Evolutionary conservation across 1,140 invertebrate genomes (phyloP), one percentile per base, ranked within the genome.

Genomic region (Leptoteleia sp.): DNA sequence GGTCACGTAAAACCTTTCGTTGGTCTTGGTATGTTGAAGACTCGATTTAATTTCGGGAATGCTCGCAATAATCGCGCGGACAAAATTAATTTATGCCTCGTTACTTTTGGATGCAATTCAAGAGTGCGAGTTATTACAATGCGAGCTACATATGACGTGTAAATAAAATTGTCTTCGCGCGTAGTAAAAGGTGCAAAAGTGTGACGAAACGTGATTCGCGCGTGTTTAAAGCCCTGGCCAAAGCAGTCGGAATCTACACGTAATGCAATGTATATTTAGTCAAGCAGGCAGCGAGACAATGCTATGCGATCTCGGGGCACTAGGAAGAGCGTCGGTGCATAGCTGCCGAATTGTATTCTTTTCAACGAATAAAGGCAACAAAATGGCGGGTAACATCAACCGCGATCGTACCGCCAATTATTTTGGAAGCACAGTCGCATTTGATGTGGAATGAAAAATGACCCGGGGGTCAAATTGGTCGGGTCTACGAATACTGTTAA

Each of bases 221-320:
- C 35, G 59, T 47, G 70, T 75, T 83, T 82, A 79, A 82, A 77
- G 16, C 64, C 81, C 73, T 62, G 54, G 85, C 83, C 84, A 83
- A 48, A 78, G 83, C 43, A 85, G 84, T 76, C 82, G 68, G 54
- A 79, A 84, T 82, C 82, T 78, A 83, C 65, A 54, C 55, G 83
- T 81, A 68, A 54, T 35, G 55, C 78, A 81, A 70, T 77, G 78
- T 87, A 88, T 87, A 86, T 88, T 86, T 88, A 88, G 87, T 84
- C 79, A 62, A 61, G 67, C 76, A 70, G 80, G 48, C 81, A 81
- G 29, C 12, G 33, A 27, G 84, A 87, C 85, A 86, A 87, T 87
- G 84, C 85, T 83, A 82, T 84, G 62, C 62, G 45, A 67, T 43
- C 48, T 50, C 12, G 79, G 82, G 83, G 77, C 82, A 83, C 81